phyloP scores from a whole-genome alignment of 30 jellyfish, hydroid and myxozoan species.

The Hydra vulgaris region DNA sequence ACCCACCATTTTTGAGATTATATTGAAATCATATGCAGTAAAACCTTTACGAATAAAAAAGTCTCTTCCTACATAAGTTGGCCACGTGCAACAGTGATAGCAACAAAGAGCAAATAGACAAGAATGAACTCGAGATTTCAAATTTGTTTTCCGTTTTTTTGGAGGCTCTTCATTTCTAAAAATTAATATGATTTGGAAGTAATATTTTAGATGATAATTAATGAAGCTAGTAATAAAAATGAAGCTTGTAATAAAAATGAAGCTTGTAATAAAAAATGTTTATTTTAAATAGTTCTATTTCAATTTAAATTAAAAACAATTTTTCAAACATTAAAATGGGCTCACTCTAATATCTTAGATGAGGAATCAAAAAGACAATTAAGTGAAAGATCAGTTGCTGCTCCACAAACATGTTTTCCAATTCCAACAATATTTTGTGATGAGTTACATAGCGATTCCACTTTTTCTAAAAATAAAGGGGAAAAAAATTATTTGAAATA shows the following conservation, averaged over 20 bases:
- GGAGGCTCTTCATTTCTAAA: slow-evolving; percentile 14
- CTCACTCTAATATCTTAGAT: not conserved
- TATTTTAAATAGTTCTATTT: no score
- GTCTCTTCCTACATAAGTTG: slow-evolving; percentile 64
- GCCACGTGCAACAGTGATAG: slow-evolving; percentile 85
- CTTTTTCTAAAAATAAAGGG: slow-evolving; percentile 43
- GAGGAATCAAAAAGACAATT: slow-evolving; percentile 44
- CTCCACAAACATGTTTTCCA: slow-evolving; percentile 96
- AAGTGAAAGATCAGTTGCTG: slow-evolving; percentile 87
- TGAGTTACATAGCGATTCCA: slow-evolving; percentile 21
- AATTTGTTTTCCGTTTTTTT: slow-evolving; percentile 1
- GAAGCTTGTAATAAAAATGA: no score
- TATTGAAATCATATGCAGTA: slow-evolving; percentile 51
- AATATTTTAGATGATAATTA: no score
- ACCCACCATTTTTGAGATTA: slow-evolving; percentile 60
- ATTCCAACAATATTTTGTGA: slow-evolving; percentile 30
- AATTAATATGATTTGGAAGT: no score
- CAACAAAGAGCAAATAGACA: slow-evolving; percentile 75
- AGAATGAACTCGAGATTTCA: slow-evolving; percentile 2
- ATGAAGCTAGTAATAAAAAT: no score
- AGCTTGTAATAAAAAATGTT: no score
- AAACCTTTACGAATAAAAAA: slow-evolving; percentile 41
- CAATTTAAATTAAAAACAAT: no score
- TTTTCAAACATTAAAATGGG: no score
- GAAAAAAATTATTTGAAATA: no score